A percentile compares a stretch with the other conserved stretches of the same genome.
These are phyloP conservation scores for Spodoptera picta DNA, from an alignment of 2,888 invertebrate genomes.

Conservation along the genomic window DNA sequence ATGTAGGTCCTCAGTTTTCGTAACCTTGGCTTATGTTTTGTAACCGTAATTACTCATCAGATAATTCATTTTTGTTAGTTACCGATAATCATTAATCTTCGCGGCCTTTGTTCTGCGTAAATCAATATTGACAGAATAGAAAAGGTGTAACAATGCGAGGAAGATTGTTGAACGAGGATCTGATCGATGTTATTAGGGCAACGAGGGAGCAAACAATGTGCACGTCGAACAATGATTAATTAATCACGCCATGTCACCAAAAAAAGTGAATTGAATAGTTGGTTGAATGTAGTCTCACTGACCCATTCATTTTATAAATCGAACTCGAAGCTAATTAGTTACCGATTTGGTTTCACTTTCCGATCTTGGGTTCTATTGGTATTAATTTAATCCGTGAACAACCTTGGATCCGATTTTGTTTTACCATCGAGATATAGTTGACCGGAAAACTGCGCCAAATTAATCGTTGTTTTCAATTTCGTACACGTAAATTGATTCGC, in stretches of 20 bases:
- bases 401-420: slow-evolving; percentile 70
- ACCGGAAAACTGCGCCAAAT: slow-evolving; percentile 35
- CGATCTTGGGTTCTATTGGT: slow-evolving; percentile 65
- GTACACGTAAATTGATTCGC: slow-evolving; percentile 37
- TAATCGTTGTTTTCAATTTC: slow-evolving; percentile 39
- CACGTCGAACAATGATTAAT: slow-evolving; percentile 69
- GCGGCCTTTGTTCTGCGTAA: slow-evolving; percentile 55
- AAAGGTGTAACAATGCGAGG: slow-evolving; percentile 54
- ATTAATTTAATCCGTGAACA: slow-evolving; percentile 71
- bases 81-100: slow-evolving; percentile 55
- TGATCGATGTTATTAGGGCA: slow-evolving; percentile 81
- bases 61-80: slow-evolving; percentile 58
- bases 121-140: slow-evolving; percentile 61
- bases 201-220: slow-evolving; percentile 71
- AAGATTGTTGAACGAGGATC: slow-evolving; percentile 66
- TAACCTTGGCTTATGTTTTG: slow-evolving; percentile 76
- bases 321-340: slow-evolving; percentile 70
- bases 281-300: slow-evolving; percentile 68
- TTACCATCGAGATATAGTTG: slow-evolving; percentile 54
- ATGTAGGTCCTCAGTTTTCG: slow-evolving; percentile 73
- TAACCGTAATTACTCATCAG: slow-evolving; percentile 65
- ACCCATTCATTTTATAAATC: slow-evolving; percentile 77
- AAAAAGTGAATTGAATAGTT: slow-evolving; percentile 75
- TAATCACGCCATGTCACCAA: slow-evolving; percentile 79
- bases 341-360: slow-evolving; percentile 80